Evolutionary conservation across 2,797 vertebrate genomes (phyloP).

Genomic region (Enteromius unitaeniatus): DNA sequence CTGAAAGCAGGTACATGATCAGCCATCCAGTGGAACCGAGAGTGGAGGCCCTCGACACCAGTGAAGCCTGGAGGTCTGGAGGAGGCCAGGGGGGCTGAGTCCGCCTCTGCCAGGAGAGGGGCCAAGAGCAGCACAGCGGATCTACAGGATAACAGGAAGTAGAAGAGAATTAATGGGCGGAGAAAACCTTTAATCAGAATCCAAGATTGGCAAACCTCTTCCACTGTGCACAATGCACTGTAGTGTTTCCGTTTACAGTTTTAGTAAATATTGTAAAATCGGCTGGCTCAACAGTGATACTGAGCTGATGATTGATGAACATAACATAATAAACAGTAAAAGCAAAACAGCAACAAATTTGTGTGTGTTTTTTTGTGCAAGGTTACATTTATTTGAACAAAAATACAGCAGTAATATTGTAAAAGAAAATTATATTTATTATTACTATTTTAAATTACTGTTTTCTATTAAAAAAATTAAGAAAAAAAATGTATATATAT

Average conservation of each 20-base stretch:
- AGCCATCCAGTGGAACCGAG: slow-evolving; percentile 89
- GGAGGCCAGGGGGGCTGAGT: slow-evolving; percentile 73
- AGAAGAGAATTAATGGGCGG: background rate
- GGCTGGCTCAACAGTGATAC: background rate
- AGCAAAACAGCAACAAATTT: background rate
- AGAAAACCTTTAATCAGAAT: slow-evolving; percentile 27
- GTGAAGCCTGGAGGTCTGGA: slow-evolving; percentile 74
- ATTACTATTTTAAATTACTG: too few species aligned
- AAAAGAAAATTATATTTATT: too few species aligned
- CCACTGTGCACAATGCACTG: slow-evolving; percentile 3
- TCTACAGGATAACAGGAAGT: slow-evolving; percentile 68
- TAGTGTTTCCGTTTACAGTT: background rate
- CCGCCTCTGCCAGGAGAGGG: slow-evolving; percentile 84
- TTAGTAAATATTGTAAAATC: background rate
- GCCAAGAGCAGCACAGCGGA: slow-evolving; percentile 90
- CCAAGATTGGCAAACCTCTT: slow-evolving; percentile 4
- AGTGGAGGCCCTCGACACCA: slow-evolving; percentile 76
- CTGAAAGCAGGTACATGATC: slow-evolving; percentile 91
- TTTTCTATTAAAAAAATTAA: too few species aligned
- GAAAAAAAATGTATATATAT: too few species aligned
- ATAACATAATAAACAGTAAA: background rate
- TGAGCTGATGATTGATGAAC: background rate
- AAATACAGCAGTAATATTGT: background rate
- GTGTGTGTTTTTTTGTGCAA: background rate
- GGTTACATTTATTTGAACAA: background rate